Conservation (phyloP, 2,888 invertebrate species). For the Chouioia cunea region DNA sequence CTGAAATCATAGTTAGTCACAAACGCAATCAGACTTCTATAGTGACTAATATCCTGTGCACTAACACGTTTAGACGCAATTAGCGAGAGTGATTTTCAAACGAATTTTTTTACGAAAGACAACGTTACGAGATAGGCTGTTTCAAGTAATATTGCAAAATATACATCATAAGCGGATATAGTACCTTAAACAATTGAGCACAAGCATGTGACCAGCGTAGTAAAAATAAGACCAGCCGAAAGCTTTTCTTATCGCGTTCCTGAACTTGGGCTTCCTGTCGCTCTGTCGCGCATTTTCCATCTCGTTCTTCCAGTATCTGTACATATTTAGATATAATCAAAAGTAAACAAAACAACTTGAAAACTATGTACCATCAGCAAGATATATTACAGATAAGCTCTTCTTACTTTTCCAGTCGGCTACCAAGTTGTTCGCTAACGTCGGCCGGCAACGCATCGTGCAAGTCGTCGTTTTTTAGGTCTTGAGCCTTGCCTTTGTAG, state of each 20-base stretch:
- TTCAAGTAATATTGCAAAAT: too few species aligned
- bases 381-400: too few species aligned
- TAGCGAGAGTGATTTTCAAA: too few species aligned
- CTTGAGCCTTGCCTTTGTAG: conserved; percentile 74
- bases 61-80: too few species aligned
- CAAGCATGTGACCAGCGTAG: conserved; percentile 73
- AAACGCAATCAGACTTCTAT: too few species aligned
- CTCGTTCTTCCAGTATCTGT: conserved; percentile 75
- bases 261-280: conserved; percentile 73
- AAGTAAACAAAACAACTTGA: neutral
- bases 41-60: too few species aligned
- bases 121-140: too few species aligned
- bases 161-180: too few species aligned
- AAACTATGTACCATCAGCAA: too few species aligned
- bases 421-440: conserved; percentile 75
- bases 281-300: conserved; percentile 69
- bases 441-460: conserved; percentile 75
- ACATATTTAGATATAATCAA: conserved; percentile 12
- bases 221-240: conserved; percentile 74
- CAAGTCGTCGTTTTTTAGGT: conserved; percentile 76
- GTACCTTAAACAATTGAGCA: conserved; percentile 74
- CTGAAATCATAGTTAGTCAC: conserved; percentile 63
- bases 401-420: conserved; percentile 73
- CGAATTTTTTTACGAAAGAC: too few species aligned
- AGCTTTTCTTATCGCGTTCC: conserved; percentile 73